Evolutionary conservation across 2,113 vertebrate species (phyloP), one percentile per base, ranked within the genome.

Genomic region (Alectura lathami): DNA sequence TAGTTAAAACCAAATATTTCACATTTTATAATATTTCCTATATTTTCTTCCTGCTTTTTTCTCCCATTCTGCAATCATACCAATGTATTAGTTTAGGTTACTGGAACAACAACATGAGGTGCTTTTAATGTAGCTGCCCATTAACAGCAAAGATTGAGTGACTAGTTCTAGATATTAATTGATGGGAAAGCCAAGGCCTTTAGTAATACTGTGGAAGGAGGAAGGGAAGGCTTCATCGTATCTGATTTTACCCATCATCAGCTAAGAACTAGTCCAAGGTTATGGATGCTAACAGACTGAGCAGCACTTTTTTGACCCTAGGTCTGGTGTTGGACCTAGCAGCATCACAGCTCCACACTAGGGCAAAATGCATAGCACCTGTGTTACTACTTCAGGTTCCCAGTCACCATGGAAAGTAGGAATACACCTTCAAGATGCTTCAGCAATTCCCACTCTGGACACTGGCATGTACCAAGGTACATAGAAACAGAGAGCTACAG

Each of bases 381-480:
- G 3, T 47, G 20, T 68, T 73, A 48, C 7, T 23, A 64, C 4
- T 59, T n/a, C 38, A 30, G n/a, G 8, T 78, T 23, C 9, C 47
- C 24, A 32, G 29, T 64, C 47, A 51, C 24, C 2, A 1, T 20
- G 8, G 48, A 34, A 88, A 70, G 63, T 6, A 59, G 48, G 21
- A 79, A 17, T 81, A 66, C 6, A 34, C 5, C 20, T 59, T 24
- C 51, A 75, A 22, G 40, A 48, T 56, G 5, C 9, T 42, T 67
- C 51, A 54, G 26, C 13, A 86, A 26, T 68, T 72, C 48, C 30
- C 4, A 1, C 38, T 81, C 42, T 50, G 77, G 32, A 72, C 43
- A 21, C 27, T 36, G 45, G 20, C 0, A 0, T 30, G 6, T 51
- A 24, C 38, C 40, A 57, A 72, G 50, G 36, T 22, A 70, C 42